Evolutionary conservation across 2,113 vertebrate species (phyloP), one percentile per base, ranked within the genome.

Genomic region (Asarcornis scutulata): DNA sequence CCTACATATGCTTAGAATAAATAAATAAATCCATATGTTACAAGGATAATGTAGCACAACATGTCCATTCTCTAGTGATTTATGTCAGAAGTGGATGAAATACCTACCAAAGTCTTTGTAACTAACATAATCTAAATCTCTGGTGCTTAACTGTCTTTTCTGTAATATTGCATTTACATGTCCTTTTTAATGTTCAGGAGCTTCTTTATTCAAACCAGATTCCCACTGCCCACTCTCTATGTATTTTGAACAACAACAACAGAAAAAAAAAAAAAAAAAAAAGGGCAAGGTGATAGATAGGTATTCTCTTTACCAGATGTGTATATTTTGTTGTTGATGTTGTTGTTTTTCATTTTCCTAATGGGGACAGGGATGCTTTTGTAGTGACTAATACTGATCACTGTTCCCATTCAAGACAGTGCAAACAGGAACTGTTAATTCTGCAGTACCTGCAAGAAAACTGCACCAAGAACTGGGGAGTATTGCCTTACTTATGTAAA

Each of bases 141-240:
- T 62, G 5, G 1, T 53, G 56, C 60, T 72, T 81, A 77, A 42
- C 23, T 17, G 12, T 27, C 15, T 82, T 71, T 78, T 81, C 42
- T 84, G 31, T 34, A 90, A 67, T 52, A 64, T 2, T 7, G 1
- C 3, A 63, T 83, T 87, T 72, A 27, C 11, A 15, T 11, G 5
- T 3, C 60, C 23, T 29, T 46, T 88, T 87, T 79, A 60, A 64
- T 14, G 5, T 53, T 58, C 17, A n/a, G 17, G 4, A 15, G 48
- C 21, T 68, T 60, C 6, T 79, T 91, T 68, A 52, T 76, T 87
- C 38, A 75, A 86, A 72, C 1, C 15, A 52, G 4, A 38, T 73
- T 75, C 6, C n/a, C 34, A 9, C 0, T 76, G 6, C 14, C 90
- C 31, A 52, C 4, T 82, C 9, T 83, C 63, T 69, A 0, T 0